phyloP scores from a whole-genome alignment of 2,797 vertebrate species.

The Melanotaenia pygmaea region DNA sequence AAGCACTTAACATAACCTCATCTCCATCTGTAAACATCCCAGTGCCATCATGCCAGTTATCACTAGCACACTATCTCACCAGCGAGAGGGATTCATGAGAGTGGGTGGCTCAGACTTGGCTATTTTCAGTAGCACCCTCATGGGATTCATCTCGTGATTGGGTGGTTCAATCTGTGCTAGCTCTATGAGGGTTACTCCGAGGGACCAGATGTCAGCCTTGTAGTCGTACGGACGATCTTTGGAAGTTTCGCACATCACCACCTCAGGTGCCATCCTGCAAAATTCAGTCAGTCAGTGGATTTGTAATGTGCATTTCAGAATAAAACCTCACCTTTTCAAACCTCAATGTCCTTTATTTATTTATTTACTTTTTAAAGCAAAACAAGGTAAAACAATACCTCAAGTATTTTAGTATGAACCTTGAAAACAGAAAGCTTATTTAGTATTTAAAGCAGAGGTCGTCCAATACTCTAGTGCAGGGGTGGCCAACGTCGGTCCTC shows the following conservation, averaged over 20 bases:
- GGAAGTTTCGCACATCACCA: conserved; percentile 99
- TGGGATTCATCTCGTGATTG: conserved; percentile 98
- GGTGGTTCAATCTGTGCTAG: conserved; percentile 98
- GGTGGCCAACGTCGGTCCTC: too few species aligned
- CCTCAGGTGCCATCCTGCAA: conserved; percentile 98
- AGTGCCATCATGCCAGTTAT: conserved; percentile 41
- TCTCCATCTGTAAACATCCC: conserved; percentile 42
- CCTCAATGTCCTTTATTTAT: background rate
- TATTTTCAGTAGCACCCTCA: conserved; percentile 98
- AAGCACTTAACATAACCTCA: conserved; percentile 40
- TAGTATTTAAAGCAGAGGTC: conserved; percentile 10
- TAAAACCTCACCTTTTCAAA: background rate
- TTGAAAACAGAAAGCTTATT: conserved; percentile 13
- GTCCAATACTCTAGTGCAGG: background rate
- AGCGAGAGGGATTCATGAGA: conserved; percentile 93
- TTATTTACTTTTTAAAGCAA: background rate
- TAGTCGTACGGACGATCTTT: conserved; percentile 98
- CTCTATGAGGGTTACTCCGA: conserved; percentile 98
- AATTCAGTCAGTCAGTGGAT: conserved; percentile 14
- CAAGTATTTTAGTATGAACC: background rate
- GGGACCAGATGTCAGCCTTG: conserved; percentile 99
- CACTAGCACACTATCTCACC: conserved; percentile 80
- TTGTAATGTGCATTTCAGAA: conserved; percentile 1
- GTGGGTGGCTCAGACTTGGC: conserved; percentile 97
- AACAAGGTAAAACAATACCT: conserved; percentile 4